Evolutionary conservation across 1,140 invertebrate genomes (phyloP), one percentile per base, ranked within the genome.

Genomic region (Trichonephila clavipes): DNA sequence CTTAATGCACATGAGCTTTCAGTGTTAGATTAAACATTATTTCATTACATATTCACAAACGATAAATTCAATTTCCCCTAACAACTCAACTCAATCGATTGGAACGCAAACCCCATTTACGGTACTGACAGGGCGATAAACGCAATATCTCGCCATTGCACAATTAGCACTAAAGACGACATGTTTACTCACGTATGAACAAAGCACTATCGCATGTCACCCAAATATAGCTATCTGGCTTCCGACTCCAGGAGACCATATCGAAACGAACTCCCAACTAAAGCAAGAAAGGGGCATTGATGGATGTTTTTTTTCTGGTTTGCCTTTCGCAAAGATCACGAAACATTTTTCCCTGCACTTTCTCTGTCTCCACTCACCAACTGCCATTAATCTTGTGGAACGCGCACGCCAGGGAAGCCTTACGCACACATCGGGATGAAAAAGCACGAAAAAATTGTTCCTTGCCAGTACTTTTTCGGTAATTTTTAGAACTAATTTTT

Each of bases 301-400:
- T 77, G 72, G 72, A 77, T 77, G 72, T 4, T 8, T 51, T 4
- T 8, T 51, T 77, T 77, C 28, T 18, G 72, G 28, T 40, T 69
- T 77, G 18, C 72, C 28, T 77, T 40, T 40, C 12, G 28, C 34
- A 34, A 40, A 77, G 28, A 77, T 77, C 72, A 77, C 72, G 72
- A 40, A 77, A 77, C 72, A 77, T 77, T 77, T 51, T 77, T 77
- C 72, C 34, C 34, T 77, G 72, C 72, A 77, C 72, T 77, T 77
- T 77, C 34, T 77, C 72, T 40, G 18, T 77, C 72, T 18, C 34
- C 72, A 77, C 72, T 40, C 24, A 28, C 14, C 72, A 16, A 19
- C 72, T 34, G 28, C 18, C 72, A 77, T 77, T 77, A 77, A 77
- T 77, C 72, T 77, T 34, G 10, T 16, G 72, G 28, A 77, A 40